These are phyloP conservation scores for Datnioides undecimradiatus DNA, from an alignment of 2,113 vertebrate genomes.

Conservation along the genomic window DNA sequence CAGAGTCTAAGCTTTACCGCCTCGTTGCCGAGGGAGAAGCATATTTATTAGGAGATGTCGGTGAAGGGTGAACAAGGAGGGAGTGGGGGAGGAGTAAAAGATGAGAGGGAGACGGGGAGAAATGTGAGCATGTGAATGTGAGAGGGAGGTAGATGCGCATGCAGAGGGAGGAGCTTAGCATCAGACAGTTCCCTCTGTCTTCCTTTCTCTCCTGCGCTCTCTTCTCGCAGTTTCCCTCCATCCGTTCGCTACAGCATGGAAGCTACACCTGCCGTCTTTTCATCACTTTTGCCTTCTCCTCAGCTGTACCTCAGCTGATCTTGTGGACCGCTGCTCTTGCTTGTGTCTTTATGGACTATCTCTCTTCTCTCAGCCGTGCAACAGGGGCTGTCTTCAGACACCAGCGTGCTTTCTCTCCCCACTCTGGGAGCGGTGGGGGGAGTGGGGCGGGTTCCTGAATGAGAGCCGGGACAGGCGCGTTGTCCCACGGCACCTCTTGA, in stretches of 20 bases:
- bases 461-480: constrained; percentile 35
- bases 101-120: constrained; percentile 65
- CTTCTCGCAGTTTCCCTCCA: constrained; percentile 41
- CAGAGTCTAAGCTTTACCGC: constrained; percentile 30
- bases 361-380: constrained; percentile 29
- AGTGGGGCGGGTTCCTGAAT: constrained; percentile 39
- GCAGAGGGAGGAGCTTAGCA: constrained; percentile 83
- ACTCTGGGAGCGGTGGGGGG: constrained; percentile 28
- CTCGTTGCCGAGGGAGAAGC: constrained; percentile 70
- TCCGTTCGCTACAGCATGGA: constrained; percentile 27
- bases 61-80: constrained; percentile 80
- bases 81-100: constrained; percentile 57
- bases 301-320: constrained; percentile 12
- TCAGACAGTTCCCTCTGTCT: constrained; percentile 75
- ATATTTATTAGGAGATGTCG: constrained; percentile 77
- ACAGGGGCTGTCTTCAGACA: constrained; percentile 53
- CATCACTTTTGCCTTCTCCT: constrained; percentile 9
- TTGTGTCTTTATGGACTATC: constrained; percentile 61
- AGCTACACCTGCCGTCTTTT: constrained; percentile 59
- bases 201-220: constrained; percentile 61
- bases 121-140: constrained; percentile 59
- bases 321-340: constrained; percentile 21
- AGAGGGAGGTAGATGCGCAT: constrained; percentile 71
- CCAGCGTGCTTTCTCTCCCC: constrained; percentile 37
- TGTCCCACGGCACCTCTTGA: constrained; percentile 42